Evolutionary conservation across 1,140 invertebrate species (phyloP).

Genomic region (Pygmarrhopalites habei): DNA sequence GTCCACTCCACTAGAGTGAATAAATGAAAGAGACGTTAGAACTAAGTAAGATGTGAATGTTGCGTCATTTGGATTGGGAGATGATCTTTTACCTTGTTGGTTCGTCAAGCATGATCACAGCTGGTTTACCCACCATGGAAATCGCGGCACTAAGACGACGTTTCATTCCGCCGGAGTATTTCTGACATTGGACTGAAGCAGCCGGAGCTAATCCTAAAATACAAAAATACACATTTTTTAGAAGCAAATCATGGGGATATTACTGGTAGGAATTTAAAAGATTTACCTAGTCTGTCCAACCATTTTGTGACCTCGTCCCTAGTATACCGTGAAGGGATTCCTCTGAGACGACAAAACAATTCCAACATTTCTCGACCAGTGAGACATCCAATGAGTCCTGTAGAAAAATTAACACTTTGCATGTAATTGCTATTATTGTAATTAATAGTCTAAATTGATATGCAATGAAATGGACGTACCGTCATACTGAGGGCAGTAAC

Average conservation of each 20-base stretch:
- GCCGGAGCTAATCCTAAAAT: constrained; percentile 43
- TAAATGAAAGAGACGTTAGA: too few relatives aligned
- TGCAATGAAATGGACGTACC: too few relatives aligned
- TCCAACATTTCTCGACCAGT: constrained; percentile 52
- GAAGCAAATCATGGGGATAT: too few relatives aligned
- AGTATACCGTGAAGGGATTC: constrained; percentile 43
- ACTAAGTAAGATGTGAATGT: not conserved
- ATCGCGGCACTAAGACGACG: constrained; percentile 56
- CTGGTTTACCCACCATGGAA: constrained; percentile 55
- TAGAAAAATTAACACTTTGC: too few relatives aligned
- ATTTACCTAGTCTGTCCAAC: constrained; percentile 8
- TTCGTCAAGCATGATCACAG: constrained; percentile 55
- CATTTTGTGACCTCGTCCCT: constrained; percentile 43
- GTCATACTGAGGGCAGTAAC: constrained; percentile 52
- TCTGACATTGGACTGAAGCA: constrained; percentile 8
- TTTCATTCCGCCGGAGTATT: constrained; percentile 54
- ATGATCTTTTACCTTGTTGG: too few relatives aligned
- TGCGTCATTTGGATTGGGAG: constrained; percentile 2
- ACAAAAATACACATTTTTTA: too few relatives aligned
- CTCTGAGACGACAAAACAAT: constrained; percentile 51
- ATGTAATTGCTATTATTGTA: too few relatives aligned
- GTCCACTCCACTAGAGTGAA: constrained; percentile 55
- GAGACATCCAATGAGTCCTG: constrained; percentile 50
- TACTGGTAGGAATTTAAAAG: too few relatives aligned
- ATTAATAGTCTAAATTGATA: too few relatives aligned